phyloP scores from a whole-genome alignment of 2,113 vertebrate species.

The Oxyura jamaicensis region DNA sequence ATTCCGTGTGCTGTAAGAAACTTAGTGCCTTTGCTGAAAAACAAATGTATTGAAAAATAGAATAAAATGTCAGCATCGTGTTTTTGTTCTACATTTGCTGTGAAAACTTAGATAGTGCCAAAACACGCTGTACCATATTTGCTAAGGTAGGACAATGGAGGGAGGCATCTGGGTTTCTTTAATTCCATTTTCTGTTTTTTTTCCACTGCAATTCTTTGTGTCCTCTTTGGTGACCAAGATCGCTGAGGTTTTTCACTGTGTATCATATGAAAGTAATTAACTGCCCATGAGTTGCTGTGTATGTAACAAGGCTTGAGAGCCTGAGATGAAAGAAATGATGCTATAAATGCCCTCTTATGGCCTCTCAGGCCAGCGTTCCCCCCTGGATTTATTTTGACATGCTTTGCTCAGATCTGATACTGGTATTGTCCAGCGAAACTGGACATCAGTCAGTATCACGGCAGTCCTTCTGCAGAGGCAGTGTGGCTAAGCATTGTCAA shows the following conservation, averaged over 20 bases:
- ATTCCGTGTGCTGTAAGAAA: background rate
- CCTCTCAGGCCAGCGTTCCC: background rate
- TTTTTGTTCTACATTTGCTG: background rate
- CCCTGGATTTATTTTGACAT: background rate
- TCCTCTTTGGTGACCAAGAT: background rate
- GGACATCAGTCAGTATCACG: background rate
- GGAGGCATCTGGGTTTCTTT: background rate
- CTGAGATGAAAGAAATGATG: background rate
- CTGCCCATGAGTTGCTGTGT: background rate
- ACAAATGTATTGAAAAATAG: background rate
- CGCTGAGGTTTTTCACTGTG: background rate
- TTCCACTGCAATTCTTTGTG: background rate
- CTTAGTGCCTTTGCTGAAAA: conserved; percentile 19
- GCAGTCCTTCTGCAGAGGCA: background rate
- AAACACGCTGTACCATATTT: background rate
- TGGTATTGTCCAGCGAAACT: background rate
- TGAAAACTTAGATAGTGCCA: background rate
- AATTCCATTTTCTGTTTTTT: background rate
- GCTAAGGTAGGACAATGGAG: background rate
- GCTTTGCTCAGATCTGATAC: background rate
- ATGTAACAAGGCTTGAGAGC: background rate
- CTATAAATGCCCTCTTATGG: background rate
- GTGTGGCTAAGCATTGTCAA: background rate
- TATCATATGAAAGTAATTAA: background rate
- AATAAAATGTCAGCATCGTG: background rate